Percentiles rank a stretch among this genome's conserved stretches.
Conservation (phyloP, 2,797 vertebrate genomes). For the Lophotriccus pileatus region DNA sequence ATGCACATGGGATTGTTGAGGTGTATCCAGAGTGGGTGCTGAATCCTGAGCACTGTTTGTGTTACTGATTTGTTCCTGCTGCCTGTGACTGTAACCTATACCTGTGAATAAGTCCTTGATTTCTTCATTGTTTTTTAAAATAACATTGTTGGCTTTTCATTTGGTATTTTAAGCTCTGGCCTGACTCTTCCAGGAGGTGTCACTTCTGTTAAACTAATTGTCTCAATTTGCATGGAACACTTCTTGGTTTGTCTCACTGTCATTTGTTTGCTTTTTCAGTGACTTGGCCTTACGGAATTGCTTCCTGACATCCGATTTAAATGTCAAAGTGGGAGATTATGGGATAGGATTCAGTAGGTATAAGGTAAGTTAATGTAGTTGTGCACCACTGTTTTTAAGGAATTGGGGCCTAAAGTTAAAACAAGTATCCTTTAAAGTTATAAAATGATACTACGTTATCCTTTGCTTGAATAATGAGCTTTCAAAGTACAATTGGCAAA, state of each 20-base stretch:
- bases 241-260: background rate
- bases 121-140: background rate
- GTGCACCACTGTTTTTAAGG: background rate
- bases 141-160: background rate
- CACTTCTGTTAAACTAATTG: background rate
- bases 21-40: background rate
- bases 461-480: background rate
- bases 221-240: background rate
- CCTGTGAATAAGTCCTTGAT: background rate
- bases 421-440: background rate
- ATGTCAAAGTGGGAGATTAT: slow-evolving; percentile 96
- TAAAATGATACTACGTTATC: background rate
- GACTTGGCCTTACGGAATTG: slow-evolving; percentile 95
- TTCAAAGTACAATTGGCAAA: background rate
- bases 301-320: slow-evolving; percentile 93
- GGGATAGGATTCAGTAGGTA: slow-evolving; percentile 91
- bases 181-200: background rate
- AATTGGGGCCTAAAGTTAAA: background rate
- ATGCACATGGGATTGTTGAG: background rate
- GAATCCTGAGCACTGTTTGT: background rate
- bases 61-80: background rate
- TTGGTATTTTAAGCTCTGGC: background rate
- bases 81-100: background rate
- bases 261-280: slow-evolving; percentile 70
- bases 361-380: slow-evolving; percentile 80